Evolutionary conservation across 2,797 vertebrate genomes (phyloP).

Genomic region (Acanthurus leucopareius): DNA sequence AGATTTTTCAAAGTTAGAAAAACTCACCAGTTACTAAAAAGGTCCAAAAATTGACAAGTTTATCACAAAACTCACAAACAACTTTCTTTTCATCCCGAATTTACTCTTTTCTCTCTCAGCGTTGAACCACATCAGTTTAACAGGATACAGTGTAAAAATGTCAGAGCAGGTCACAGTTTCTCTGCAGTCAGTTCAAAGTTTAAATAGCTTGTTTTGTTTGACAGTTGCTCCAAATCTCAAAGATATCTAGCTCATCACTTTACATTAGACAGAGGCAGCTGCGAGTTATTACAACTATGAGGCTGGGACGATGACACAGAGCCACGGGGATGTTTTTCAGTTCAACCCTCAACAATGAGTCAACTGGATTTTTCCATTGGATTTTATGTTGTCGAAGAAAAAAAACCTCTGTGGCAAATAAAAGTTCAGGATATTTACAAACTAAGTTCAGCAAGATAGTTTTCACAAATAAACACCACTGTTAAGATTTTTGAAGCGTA

Average conservation of each 20-base stretch:
- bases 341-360: too few relatives aligned
- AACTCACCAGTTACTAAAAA: background rate
- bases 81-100: background rate
- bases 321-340: too few relatives aligned
- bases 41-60: background rate
- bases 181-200: background rate
- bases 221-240: background rate
- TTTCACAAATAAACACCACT: too few relatives aligned
- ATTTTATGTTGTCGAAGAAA: too few relatives aligned
- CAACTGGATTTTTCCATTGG: too few relatives aligned
- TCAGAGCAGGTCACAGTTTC: background rate
- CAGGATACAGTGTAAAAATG: background rate
- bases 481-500: too few relatives aligned
- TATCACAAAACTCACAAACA: background rate
- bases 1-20: background rate
- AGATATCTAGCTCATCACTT: background rate
- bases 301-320: background rate
- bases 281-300: background rate
- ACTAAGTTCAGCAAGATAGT: too few relatives aligned
- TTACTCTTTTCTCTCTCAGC: background rate
- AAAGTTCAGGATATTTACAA: too few relatives aligned
- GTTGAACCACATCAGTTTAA: background rate
- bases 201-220: too few relatives aligned
- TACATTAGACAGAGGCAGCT: background rate
- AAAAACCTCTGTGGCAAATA: too few relatives aligned